Evolutionary conservation across 2,797 vertebrate species (phyloP).

Genomic region (Danio tinwini): DNA sequence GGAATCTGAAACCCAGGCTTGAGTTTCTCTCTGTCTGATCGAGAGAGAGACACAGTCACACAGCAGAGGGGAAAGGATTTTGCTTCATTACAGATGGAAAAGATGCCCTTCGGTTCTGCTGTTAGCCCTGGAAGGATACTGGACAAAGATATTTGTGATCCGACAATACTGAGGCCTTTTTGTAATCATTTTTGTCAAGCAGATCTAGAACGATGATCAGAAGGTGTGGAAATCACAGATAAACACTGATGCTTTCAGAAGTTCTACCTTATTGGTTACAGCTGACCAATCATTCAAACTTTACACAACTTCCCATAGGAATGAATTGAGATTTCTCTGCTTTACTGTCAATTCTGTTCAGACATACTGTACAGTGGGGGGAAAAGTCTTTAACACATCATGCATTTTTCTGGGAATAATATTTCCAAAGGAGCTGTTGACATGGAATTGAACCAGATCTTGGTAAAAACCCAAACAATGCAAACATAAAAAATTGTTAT

Average conservation of each 20-base stretch:
- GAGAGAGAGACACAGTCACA: constrained; percentile 12
- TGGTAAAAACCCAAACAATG: too few species aligned
- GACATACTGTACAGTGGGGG: too few species aligned
- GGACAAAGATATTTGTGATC: neutral
- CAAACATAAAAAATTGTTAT: too few species aligned
- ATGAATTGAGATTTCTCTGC: neutral
- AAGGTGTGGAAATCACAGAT: neutral
- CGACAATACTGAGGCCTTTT: too few species aligned
- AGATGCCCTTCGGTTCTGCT: neutral
- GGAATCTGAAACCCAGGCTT: constrained; percentile 55
- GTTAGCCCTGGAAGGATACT: neutral
- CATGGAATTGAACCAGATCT: too few species aligned
- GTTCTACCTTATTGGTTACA: neutral
- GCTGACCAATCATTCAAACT: neutral
- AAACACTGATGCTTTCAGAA: neutral
- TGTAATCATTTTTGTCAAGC: too few species aligned
- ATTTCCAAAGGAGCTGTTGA: too few species aligned
- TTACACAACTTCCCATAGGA: neutral
- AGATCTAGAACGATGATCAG: neutral
- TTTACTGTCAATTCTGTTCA: too few species aligned
- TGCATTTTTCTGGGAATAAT: too few species aligned
- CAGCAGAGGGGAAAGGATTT: constrained; percentile 11
- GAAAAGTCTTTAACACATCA: too few species aligned
- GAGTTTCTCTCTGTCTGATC: constrained; percentile 47
- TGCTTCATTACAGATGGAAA: neutral